Evolutionary conservation across 2,888 invertebrate genomes (phyloP), one percentile per base, ranked within the genome.

Genomic region (Andrena fulva): DNA sequence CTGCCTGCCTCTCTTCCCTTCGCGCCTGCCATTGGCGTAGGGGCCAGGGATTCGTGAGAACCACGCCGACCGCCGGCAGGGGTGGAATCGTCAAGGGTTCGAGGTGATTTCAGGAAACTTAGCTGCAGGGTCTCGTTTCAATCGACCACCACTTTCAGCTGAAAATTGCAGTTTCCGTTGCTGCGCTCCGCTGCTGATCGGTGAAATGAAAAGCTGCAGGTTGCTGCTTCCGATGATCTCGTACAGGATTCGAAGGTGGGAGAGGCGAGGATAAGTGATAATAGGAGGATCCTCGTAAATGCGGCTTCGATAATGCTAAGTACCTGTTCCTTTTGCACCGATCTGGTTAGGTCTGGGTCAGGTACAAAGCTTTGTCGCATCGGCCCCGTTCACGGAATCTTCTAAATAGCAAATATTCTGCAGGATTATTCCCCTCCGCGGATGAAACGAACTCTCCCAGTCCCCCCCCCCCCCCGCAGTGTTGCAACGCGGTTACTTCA

Each of bases 1-100:
- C 29, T 29, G 29, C 60, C 60, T 33, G 29, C 60, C 56, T 56
- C 56, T 69, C 85, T 88, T 86, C 84, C 78, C 85, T 79, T 79
- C 82, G 85, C 85, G 85, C 72, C 78, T 69, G 71, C 82, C 88
- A 88, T 85, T 88, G 88, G 88, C 88, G 88, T 88, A 88, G 86
- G 73, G 63, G 20, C 52, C 48, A 10, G 3, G 42, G 62, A 35
- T 70, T 67, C 69, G 79, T 66, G 48, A 64, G 59, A 72, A 20
- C 56, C 5, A n/a, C 33, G 52, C 16, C 42, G 1, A 29, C 29
- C 33, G 54, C 52, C 64, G 29, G 50, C 52, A 24, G n/a, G n/a
- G 5, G 35, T 63, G 63, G 63, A 24, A 12, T 27, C 68, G 56
- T 5, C 24, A 35, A 6, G 67, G 67, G 31, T 52, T 67, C 67